Percentiles rank a stretch among this genome's conserved stretches.
phyloP scores from a whole-genome alignment of 2,113 vertebrate genomes.

The Chlamydotis undulata region DNA sequence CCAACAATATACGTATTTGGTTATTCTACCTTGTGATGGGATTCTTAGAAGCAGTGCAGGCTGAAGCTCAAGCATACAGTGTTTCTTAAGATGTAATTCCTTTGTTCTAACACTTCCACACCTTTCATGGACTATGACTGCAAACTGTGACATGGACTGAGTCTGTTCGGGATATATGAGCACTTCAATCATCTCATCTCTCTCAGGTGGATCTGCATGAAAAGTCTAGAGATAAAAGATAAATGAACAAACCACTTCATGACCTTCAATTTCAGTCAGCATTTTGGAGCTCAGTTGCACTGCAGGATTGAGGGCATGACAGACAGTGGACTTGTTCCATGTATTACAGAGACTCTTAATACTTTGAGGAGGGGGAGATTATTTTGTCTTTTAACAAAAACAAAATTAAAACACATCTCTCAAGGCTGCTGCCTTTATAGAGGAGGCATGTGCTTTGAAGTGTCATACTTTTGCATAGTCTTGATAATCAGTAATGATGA shows the following conservation, averaged over 20 bases:
- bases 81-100: neutral
- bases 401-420: constrained; percentile 37
- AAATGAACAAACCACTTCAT: neutral
- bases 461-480: constrained; percentile 51
- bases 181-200: neutral
- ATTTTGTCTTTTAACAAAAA: constrained; percentile 22
- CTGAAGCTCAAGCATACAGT: neutral
- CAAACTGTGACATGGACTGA: neutral
- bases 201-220: neutral
- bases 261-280: neutral
- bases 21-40: neutral
- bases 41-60: neutral
- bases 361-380: neutral
- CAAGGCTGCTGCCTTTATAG: neutral
- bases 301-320: neutral
- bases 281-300: neutral
- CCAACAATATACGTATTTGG: neutral
- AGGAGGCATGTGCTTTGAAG: constrained; percentile 18
- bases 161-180: neutral
- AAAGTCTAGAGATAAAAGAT: neutral
- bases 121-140: neutral
- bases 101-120: neutral
- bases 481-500: constrained; percentile 67
- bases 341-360: neutral
- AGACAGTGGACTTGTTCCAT: neutral